Evolutionary conservation across 2,797 vertebrate genomes (phyloP), one percentile per base, ranked within the genome.

Genomic region (Platyrinchus mystaceus): DNA sequence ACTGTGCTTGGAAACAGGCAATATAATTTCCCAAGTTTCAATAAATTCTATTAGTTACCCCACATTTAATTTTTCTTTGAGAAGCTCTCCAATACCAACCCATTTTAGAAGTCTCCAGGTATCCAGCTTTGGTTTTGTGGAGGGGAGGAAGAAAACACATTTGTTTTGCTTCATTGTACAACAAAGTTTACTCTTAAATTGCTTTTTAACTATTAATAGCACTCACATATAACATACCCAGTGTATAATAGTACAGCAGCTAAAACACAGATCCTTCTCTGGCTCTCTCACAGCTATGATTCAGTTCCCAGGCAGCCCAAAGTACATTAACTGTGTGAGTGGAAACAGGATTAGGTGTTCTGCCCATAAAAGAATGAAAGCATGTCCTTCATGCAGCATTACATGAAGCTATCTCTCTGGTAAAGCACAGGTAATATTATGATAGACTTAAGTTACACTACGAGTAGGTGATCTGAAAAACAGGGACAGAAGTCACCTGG

Each of bases 301-400:
- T 93, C 64, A 63, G 26, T 63, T 55, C 67, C 85, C 34, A 18
- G 55, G 44, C 41, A 95, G 91, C 46, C 50, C 18, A 80, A 84
- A 83, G 47, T 66, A 86, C 59, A 66, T 88, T 44, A 90, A 69
- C 59, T 36, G 9, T 79, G 77, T 74, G 59, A 87, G 53, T 69
- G 73, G 84, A 93, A 95, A 86, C 21, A 88, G 67, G 70, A 84
- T 91, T 84, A 91, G 55, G 28, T 75, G 63, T 76, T 95, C 78
- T 63, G 87, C 56, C 47, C 2, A 1, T 73, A 46, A 69, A 26
- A 1, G 6, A 76, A 36, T 53, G 24, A 88, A 93, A 66, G 15
- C 44, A 26, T 23, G 52, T 44, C 70, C 55, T 90, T 89, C 58
- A 70, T 47, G 50, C 27, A 83, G 37, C 17, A 78, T 62, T 86